These are phyloP conservation scores for Listronotus bonariensis DNA, from an alignment of 1,140 invertebrate species.

Conservation along the genomic window DNA sequence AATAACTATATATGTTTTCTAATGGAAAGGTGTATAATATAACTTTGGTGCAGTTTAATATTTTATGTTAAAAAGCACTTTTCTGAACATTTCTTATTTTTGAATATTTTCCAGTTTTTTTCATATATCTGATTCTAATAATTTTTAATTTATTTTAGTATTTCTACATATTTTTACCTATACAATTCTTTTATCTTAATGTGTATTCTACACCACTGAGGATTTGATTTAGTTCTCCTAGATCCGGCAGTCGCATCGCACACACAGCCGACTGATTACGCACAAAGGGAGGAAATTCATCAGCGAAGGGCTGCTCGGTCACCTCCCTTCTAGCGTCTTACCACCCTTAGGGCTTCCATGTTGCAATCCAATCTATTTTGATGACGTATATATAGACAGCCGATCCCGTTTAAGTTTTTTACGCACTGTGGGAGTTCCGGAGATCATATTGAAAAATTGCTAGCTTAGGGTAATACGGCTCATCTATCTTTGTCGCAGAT, in stretches of 20 bases:
- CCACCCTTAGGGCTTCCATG: conserved; percentile 36
- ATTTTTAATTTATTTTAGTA: too few relatives aligned
- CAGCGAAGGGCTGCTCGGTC: conserved; percentile 38
- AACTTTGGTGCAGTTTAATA: too few relatives aligned
- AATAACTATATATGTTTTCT: too few relatives aligned
- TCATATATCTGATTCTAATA: too few relatives aligned
- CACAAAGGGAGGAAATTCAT: conserved; percentile 48
- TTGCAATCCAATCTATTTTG: conserved; percentile 39
- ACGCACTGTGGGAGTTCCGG: conserved; percentile 30
- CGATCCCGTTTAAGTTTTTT: conserved; percentile 35
- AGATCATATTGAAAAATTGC: conserved; percentile 36
- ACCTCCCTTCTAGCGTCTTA: conserved; percentile 46
- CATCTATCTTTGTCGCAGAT: conserved; percentile 3
- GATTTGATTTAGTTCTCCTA: conserved; percentile 37
- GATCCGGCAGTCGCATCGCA: conserved; percentile 31
- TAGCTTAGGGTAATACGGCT: conserved; percentile 13
- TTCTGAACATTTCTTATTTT: too few relatives aligned
- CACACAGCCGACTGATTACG: conserved; percentile 39
- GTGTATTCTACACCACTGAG: conserved; percentile 19
- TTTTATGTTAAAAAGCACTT: too few relatives aligned
- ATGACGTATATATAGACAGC: conserved; percentile 37
- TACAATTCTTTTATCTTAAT: too few relatives aligned
- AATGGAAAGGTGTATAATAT: too few relatives aligned
- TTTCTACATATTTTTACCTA: too few relatives aligned
- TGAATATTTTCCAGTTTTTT: too few relatives aligned